Conservation (phyloP, 2,113 vertebrate species). For the Rhodinocichla rosea region DNA sequence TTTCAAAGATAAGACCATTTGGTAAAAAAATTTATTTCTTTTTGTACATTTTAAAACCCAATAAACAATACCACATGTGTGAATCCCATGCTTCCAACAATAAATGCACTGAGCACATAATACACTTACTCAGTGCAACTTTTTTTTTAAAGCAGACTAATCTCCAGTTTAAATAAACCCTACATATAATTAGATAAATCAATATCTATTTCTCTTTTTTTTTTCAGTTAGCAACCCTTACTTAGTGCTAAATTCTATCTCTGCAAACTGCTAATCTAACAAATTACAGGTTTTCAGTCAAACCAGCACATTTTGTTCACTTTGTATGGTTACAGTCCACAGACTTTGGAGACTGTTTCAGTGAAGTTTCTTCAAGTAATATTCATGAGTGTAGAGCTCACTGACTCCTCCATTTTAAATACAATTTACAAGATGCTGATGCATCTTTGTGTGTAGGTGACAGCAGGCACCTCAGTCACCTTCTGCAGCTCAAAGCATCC, state of each 20-base stretch:
- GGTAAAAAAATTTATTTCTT: not conserved
- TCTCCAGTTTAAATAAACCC: not conserved
- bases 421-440: not conserved
- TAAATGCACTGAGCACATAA: not conserved
- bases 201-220: slow-evolving; percentile 4
- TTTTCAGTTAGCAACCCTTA: slow-evolving; percentile 11
- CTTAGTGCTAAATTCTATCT: slow-evolving; percentile 15
- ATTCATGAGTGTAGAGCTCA: not conserved
- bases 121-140: not conserved
- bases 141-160: not conserved
- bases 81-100: not conserved
- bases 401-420: not conserved
- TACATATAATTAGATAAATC: slow-evolving; percentile 17
- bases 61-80: not conserved
- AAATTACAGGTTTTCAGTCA: slow-evolving; percentile 40
- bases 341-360: not conserved
- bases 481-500: not conserved
- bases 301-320: not conserved
- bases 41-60: not conserved
- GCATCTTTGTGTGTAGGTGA: not conserved
- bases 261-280: slow-evolving; percentile 36
- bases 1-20: not conserved
- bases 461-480: not conserved
- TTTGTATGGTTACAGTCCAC: not conserved
- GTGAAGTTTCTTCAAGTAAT: not conserved